Evolutionary conservation across 2,888 invertebrate genomes (phyloP).

Genomic region (Acrobasis repandana): DNA sequence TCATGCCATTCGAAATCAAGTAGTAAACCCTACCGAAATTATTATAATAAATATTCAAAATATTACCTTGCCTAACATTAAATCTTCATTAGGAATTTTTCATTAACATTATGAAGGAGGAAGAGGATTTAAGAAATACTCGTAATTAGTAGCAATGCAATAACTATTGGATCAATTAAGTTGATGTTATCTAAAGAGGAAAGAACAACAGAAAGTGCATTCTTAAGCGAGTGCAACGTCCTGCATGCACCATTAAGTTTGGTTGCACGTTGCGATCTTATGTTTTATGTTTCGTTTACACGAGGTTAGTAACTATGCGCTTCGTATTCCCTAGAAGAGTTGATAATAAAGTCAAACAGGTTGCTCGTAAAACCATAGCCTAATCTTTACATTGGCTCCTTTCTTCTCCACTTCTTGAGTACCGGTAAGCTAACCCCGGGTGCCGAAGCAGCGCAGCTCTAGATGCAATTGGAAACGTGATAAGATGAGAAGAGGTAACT

Average conservation of each 20-base stretch:
- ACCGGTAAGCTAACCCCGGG: too few species aligned
- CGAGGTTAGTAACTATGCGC: background rate
- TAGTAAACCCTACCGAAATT: too few species aligned
- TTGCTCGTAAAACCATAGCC: too few species aligned
- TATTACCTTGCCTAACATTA: too few species aligned
- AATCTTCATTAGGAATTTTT: background rate
- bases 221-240: slow-evolving; percentile 61
- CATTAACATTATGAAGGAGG: background rate
- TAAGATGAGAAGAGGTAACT: too few species aligned
- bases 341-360: too few species aligned
- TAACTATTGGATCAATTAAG: slow-evolving; percentile 2
- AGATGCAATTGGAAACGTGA: too few species aligned
- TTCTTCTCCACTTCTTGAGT: too few species aligned
- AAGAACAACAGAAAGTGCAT: slow-evolving; percentile 49
- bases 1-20: too few species aligned
- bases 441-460: too few species aligned
- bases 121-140: background rate
- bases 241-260: slow-evolving; percentile 74
- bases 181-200: slow-evolving; percentile 12
- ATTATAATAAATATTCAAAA: too few species aligned
- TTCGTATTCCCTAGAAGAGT: background rate
- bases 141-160: background rate
- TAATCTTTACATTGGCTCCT: too few species aligned
- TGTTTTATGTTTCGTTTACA: slow-evolving; percentile 29
- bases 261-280: slow-evolving; percentile 57